Conservation (phyloP, 2,888 invertebrate genomes). For the Tipula lateralis region DNA sequence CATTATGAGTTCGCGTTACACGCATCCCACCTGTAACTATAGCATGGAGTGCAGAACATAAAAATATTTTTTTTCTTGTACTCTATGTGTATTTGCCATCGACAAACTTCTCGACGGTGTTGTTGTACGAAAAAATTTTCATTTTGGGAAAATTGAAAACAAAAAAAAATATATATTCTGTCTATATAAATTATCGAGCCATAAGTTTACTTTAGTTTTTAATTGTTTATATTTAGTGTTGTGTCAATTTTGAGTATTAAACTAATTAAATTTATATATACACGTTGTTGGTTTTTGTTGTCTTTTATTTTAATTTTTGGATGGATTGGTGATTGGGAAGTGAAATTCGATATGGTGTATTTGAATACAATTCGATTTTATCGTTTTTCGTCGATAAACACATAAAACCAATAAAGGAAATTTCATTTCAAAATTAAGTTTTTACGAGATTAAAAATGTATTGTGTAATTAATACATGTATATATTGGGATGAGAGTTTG, state of each 20-base stretch:
- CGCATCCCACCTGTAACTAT: background rate
- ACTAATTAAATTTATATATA: slow-evolving; percentile 4
- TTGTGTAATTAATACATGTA: background rate
- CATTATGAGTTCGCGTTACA: no score
- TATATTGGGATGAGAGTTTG: background rate
- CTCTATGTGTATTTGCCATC: background rate
- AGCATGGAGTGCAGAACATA: background rate
- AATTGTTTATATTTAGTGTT: slow-evolving; percentile 24
- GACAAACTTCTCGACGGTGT: background rate
- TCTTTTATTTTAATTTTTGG: background rate
- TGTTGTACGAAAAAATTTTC: background rate
- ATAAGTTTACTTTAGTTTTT: slow-evolving; percentile 19
- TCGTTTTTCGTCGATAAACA: background rate
- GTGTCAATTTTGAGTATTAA: slow-evolving; percentile 9
- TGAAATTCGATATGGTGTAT: background rate
- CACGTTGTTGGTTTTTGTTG: no score
- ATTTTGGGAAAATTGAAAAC: background rate
- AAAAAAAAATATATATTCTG: background rate
- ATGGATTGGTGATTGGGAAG: slow-evolving; percentile 12
- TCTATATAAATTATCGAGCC: background rate
- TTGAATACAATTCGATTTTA: background rate
- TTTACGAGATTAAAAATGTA: background rate
- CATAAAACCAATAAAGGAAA: background rate
- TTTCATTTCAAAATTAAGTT: background rate
- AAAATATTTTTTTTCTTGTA: background rate